phyloP scores from a whole-genome alignment of 2,888 invertebrate genomes.

The Macaria notata region DNA sequence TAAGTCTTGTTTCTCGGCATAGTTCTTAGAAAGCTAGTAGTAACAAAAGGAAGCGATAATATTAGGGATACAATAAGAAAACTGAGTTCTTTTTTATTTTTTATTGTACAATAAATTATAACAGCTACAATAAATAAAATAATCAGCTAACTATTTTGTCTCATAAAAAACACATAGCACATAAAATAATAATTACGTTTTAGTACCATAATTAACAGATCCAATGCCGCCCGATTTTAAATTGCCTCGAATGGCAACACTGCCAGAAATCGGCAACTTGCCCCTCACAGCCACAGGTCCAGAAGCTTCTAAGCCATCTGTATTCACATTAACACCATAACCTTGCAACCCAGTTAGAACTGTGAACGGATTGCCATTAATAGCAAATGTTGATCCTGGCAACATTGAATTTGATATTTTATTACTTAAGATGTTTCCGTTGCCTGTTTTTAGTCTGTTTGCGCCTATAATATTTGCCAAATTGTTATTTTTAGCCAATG shows the following conservation, averaged over 20 bases:
- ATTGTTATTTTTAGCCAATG: background rate
- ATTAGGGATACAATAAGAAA: too few relatives aligned
- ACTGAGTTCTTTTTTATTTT: too few relatives aligned
- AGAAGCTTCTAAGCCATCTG: slow-evolving; percentile 57
- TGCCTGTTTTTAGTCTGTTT: background rate
- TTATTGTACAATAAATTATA: too few relatives aligned
- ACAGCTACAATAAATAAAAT: too few relatives aligned
- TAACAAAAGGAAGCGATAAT: too few relatives aligned
- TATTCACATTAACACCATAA: slow-evolving; percentile 48
- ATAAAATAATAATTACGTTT: too few relatives aligned
- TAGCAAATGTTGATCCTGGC: slow-evolving; percentile 10
- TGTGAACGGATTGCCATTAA: slow-evolving; percentile 15
- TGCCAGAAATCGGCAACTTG: slow-evolving; percentile 55
- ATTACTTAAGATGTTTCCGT: background rate
- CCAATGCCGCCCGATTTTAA: slow-evolving; percentile 54
- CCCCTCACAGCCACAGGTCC: slow-evolving; percentile 57
- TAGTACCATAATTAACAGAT: slow-evolving; percentile 43
- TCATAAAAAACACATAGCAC: too few relatives aligned
- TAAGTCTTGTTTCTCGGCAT: too few relatives aligned
- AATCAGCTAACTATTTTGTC: too few relatives aligned
- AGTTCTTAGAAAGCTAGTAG: too few relatives aligned
- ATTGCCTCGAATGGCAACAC: slow-evolving; percentile 53
- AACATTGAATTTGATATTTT: background rate
- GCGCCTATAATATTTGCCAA: background rate
- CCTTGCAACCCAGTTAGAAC: slow-evolving; percentile 2